phyloP scores from a whole-genome alignment of 2,888 invertebrate genomes.

The Oscheius sp. region DNA sequence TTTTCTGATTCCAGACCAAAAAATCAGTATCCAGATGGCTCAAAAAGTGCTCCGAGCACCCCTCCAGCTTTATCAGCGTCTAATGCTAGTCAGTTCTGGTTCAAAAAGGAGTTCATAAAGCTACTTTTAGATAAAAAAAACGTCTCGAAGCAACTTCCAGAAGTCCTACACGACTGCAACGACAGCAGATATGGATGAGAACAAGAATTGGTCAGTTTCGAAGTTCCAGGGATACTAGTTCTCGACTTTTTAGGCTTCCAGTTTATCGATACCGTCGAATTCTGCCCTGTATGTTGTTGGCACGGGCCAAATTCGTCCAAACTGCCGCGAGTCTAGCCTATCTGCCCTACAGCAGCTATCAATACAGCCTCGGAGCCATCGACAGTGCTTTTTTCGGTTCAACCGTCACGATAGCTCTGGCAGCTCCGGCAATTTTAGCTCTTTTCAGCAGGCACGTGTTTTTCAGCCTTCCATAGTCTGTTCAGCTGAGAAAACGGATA shows the following conservation, averaged over 20 bases:
- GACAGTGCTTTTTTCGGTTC: constrained; percentile 40
- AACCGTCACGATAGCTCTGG: constrained; percentile 47
- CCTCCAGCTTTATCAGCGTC: too few relatives aligned
- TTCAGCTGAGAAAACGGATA: too few relatives aligned
- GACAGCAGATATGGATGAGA: background rate
- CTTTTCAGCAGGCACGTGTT: constrained; percentile 51
- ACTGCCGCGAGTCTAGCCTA: constrained; percentile 55
- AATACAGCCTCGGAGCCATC: constrained; percentile 36
- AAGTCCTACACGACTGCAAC: background rate
- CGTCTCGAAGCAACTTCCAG: background rate
- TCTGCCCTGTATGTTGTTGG: constrained; percentile 47
- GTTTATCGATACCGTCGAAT: constrained; percentile 62
- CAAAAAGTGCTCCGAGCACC: too few relatives aligned
- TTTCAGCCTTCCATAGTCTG: background rate
- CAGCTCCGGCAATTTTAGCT: constrained; percentile 48
- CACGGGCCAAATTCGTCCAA: constrained; percentile 59
- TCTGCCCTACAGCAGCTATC: constrained; percentile 53
- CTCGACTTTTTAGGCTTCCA: constrained; percentile 49
- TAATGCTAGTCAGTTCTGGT: too few relatives aligned
- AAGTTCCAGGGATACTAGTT: background rate
- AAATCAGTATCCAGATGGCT: too few relatives aligned
- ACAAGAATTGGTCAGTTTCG: background rate
- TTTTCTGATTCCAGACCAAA: too few relatives aligned
- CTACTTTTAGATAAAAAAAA: background rate
- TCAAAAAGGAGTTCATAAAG: background rate